Base-by-base conservation (phyloP, 2,113 vertebrate genomes). In the Phaetusa simplex region DNA sequence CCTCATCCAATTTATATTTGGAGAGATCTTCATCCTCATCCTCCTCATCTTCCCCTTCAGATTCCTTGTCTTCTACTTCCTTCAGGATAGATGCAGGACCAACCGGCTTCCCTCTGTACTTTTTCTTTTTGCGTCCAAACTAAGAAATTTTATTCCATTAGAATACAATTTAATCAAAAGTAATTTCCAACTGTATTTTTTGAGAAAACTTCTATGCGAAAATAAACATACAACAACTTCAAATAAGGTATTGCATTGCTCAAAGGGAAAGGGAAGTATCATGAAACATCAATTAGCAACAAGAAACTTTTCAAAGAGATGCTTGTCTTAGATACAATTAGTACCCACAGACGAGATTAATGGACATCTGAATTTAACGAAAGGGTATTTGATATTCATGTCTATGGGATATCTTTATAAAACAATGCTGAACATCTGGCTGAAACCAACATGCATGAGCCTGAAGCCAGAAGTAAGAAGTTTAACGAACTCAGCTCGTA, bases 91-190 rank as follows among this genome's bases (percentile, higher is more conserved):
- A 98, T 4, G 98, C 98, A 62, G 98, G 98, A 47, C 98, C 98
- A 91, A 97, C 98, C 1, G 93, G 98, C 91, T 99, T 99, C 27
- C 99, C 99, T 64, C 99, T 98, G 45, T 98, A 99, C 93, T 99
- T 99, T 97, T 99, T 99, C 98, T 99, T 99, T 97, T 99, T 99
- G 91, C 99, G 99, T 21, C 99, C 99, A 98, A 99, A 99, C 99
- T 99, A 88, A 82, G 81, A 82, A 71, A 86, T 47, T 58, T 43
- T 17, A 72, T 84, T 89, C 36, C 32, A 82, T 90, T 66, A 82
- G 62, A 83, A 77, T 2, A 52, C 1, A 1, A 61, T 23, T 40
- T 22, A 32, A 82, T 3, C 8, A 69, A 15, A 66, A 67, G 3
- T 14, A 6, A 64, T 5, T 74, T 52, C 24, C 47, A 61, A 16